Percentiles rank a stretch among this genome's conserved stretches.
Evolutionary conservation across 2,888 invertebrate species (phyloP).

Genomic region (Spisula subtruncata): DNA sequence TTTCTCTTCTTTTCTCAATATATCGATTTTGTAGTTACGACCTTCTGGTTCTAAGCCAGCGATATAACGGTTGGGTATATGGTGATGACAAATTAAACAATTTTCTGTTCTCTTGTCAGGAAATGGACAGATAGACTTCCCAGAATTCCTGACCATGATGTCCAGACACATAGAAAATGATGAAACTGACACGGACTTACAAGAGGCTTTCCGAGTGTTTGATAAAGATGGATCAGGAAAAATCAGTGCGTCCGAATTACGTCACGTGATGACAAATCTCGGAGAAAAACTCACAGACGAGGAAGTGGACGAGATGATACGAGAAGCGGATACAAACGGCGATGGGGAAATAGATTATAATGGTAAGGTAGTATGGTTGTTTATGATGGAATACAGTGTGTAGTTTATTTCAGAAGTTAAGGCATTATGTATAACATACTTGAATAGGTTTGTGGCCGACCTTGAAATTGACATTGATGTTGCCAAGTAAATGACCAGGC

Average conservation of each 20-base stretch:
- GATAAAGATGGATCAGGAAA: slow-evolving; percentile 99
- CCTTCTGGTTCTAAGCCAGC: too few relatives aligned
- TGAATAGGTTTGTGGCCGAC: too few relatives aligned
- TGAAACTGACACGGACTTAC: slow-evolving; percentile 99
- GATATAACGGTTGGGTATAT: too few relatives aligned
- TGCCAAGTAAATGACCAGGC: too few relatives aligned
- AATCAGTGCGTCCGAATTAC: slow-evolving; percentile 98
- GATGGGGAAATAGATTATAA: slow-evolving; percentile 99
- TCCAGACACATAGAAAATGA: slow-evolving; percentile 99
- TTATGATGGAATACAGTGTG: too few relatives aligned
- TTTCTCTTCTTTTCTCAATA: too few relatives aligned
- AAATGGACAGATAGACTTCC: slow-evolving; percentile 99
- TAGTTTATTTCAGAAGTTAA: too few relatives aligned
- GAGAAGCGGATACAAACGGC: slow-evolving; percentile 99
- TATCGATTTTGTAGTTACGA: too few relatives aligned
- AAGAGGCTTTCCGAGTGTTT: slow-evolving; percentile 99
- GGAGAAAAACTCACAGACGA: slow-evolving; percentile 99
- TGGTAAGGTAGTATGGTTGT: slow-evolving; percentile 46
- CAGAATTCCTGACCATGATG: slow-evolving; percentile 99
- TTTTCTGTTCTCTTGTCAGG: slow-evolving; percentile 73
- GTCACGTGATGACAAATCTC: slow-evolving; percentile 99
- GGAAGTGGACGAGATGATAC: slow-evolving; percentile 99
- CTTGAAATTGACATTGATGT: too few relatives aligned
- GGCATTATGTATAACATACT: too few relatives aligned
- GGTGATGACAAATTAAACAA: too few relatives aligned